Conservation (phyloP, 2,888 invertebrate species). For the Chironomus tentans region DNA sequence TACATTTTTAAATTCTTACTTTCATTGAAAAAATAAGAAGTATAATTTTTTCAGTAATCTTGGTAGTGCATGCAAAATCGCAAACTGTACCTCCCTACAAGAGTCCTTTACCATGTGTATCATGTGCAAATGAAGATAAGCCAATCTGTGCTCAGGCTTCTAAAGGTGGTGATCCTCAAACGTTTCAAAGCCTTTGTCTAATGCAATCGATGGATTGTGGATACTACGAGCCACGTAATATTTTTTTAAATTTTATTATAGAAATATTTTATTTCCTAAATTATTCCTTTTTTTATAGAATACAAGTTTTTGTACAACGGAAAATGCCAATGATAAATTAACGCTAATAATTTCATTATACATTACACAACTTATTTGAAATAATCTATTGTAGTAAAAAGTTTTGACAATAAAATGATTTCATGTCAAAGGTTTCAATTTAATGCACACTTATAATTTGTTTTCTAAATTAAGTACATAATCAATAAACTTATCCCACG, state of each 20-base stretch:
- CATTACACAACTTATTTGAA: too few species aligned
- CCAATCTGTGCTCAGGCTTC: not conserved
- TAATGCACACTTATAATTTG: not conserved
- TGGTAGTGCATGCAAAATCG: too few species aligned
- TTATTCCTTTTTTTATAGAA: not conserved
- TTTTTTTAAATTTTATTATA: not conserved
- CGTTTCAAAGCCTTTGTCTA: not conserved
- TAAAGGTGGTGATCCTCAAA: not conserved
- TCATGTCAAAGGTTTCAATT: not conserved
- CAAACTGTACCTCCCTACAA: too few species aligned
- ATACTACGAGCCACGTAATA: not conserved
- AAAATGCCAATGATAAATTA: not conserved
- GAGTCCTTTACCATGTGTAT: not conserved
- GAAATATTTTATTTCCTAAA: not conserved
- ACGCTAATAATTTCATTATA: too few species aligned
- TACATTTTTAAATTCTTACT: too few species aligned
- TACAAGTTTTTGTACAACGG: not conserved
- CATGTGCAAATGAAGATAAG: not conserved
- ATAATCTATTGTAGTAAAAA: not conserved
- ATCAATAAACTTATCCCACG: conserved; percentile 36
- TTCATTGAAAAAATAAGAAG: too few species aligned
- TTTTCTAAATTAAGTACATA: not conserved
- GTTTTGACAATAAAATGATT: not conserved
- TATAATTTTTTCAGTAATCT: too few species aligned
- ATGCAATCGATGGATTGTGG: not conserved